phyloP scores from a whole-genome alignment of 1,140 invertebrate species.

The Rhopalosiphum padi region DNA sequence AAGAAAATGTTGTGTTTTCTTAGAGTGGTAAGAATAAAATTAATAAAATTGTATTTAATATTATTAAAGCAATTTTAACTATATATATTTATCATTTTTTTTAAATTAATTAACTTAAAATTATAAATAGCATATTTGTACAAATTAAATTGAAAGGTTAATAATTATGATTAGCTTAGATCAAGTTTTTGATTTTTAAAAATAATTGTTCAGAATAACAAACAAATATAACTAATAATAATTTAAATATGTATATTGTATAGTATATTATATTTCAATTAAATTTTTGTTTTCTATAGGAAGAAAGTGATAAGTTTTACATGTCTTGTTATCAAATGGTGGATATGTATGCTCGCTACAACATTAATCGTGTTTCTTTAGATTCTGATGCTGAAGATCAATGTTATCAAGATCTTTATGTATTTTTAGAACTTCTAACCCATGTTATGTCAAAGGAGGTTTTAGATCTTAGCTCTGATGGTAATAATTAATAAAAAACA shows the following conservation, averaged over 20 bases:
- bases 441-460: slow-evolving; percentile 77
- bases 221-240: not conserved
- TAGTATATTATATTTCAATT: not conserved
- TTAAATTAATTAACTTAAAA: not conserved
- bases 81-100: not conserved
- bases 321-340: slow-evolving; percentile 71
- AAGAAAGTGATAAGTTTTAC: slow-evolving; percentile 70
- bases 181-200: not conserved
- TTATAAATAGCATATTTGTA: not conserved
- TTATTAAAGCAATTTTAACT: not conserved
- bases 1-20: slow-evolving; percentile 75
- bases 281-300: slow-evolving; percentile 62
- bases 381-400: slow-evolving; percentile 75
- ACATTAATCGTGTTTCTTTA: slow-evolving; percentile 66
- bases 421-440: slow-evolving; percentile 76
- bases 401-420: slow-evolving; percentile 74
- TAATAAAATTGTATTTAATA: not conserved
- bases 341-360: slow-evolving; percentile 77
- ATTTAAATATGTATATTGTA: not conserved
- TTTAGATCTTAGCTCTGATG: slow-evolving; percentile 68
- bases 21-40: slow-evolving; percentile 64
- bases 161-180: not conserved
- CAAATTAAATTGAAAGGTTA: not conserved
- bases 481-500: slow-evolving; percentile 26
- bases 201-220: not conserved